These are phyloP conservation scores for Eulemur rubriventer DNA, from an alignment of 2,797 vertebrate species.

Conservation along the genomic window DNA sequence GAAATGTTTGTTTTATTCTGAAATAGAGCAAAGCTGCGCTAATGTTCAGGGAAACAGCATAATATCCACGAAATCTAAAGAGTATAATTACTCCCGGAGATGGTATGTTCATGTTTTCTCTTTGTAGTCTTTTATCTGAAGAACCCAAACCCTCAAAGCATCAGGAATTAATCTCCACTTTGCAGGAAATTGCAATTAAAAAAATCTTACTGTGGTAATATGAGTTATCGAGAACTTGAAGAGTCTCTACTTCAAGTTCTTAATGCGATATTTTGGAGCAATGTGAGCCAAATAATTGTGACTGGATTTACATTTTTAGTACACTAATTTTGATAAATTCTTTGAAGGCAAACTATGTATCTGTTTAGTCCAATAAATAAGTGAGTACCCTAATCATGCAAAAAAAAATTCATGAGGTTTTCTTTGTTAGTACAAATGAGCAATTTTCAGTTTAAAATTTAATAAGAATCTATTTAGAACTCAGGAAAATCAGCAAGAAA, in stretches of 20 bases:
- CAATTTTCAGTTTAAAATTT: slow-evolving; percentile 27
- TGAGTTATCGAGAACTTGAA: slow-evolving; percentile 27
- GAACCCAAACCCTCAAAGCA: slow-evolving; percentile 50
- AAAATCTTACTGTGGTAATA: background rate
- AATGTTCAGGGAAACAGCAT: background rate
- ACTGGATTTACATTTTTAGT: background rate
- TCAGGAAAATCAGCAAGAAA: too few relatives aligned
- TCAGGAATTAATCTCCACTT: slow-evolving; percentile 52
- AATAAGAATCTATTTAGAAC: background rate
- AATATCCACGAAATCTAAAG: background rate
- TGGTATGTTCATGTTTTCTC: background rate
- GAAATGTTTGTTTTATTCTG: background rate
- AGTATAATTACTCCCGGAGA: slow-evolving; percentile 26
- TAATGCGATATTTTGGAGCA: background rate
- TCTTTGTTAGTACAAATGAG: background rate
- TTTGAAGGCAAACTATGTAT: background rate
- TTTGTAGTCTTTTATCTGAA: slow-evolving; percentile 57
- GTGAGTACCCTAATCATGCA: background rate
- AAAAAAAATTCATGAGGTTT: background rate
- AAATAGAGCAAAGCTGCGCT: slow-evolving; percentile 3
- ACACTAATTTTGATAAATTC: background rate
- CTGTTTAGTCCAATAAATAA: background rate
- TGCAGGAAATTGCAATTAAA: slow-evolving; percentile 43
- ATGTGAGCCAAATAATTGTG: background rate
- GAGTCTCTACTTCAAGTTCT: background rate